Base-by-base conservation (phyloP, 1,140 invertebrate genomes). In the Drosophila sulfurigaster region DNA sequence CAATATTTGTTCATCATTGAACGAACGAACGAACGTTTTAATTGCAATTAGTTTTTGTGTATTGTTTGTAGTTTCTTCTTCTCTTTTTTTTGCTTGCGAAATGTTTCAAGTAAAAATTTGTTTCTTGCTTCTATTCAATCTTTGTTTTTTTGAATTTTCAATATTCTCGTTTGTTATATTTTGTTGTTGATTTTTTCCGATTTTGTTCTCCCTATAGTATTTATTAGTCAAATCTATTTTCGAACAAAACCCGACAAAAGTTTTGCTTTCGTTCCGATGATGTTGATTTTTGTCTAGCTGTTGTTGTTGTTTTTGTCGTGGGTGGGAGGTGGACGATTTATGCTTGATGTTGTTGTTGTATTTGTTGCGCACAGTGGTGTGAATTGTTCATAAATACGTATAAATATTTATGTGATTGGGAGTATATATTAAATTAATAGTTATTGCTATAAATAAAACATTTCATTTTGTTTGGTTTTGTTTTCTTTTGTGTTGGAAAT, bases 161-260 rank as follows among this genome's bases (percentile, higher is more conserved):
- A 68, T 66, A 56, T 65, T 68, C 38, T 62, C 63, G 54, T 63
- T 54, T 82, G 68, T 43, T 66, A 52, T 10, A 43, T 68, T 66
- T 59, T 77, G 35, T 45, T 74, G 62, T 57, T 71, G 67, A 35
- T 62, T 78, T 79, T 78, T 85, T 81, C 81, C 78, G 75, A 85
- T 81, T 79, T 89, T 74, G 20, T 38, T 8, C 10, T 81, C 78
- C 58, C 85, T 89, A 89, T 88, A 88, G 85, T 88, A 89, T 91
- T 91, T 91, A 89, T 91, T 91, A 91, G 88, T 88, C 88, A 91
- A 91, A 85, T 87, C 88, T 91, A 91, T 91, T 91, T 91, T 91
- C 79, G 83, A 91, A 82, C 66, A 62, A 71, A 70, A 25, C 20
- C 60, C 78, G 83, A 78, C 70, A 89, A 81, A 56, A 66, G 46